Evolutionary conservation across 2,888 invertebrate species (phyloP).

Genomic region (Lasioglossum calceatum): DNA sequence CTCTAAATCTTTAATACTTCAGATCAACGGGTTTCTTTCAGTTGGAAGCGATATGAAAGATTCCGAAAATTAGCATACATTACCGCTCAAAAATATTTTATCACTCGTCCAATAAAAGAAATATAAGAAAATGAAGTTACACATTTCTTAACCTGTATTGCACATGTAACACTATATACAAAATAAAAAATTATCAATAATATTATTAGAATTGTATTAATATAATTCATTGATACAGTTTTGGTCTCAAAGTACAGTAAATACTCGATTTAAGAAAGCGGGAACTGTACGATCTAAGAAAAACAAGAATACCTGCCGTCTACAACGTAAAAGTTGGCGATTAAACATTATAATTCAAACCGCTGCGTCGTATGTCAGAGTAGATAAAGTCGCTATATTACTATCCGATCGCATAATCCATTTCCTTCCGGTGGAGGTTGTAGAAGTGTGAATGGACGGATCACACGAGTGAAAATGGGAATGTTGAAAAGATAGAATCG

Average conservation of each 20-base stretch:
- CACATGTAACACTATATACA: background rate
- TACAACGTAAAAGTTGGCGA: too few relatives aligned
- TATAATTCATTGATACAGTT: too few relatives aligned
- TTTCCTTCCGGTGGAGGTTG: background rate
- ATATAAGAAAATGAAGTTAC: background rate
- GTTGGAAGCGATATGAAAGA: background rate
- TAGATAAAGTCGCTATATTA: too few relatives aligned
- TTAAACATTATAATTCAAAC: too few relatives aligned
- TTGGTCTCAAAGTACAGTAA: too few relatives aligned
- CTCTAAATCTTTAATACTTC: constrained; percentile 1
- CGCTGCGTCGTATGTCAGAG: too few relatives aligned
- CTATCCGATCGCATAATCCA: background rate
- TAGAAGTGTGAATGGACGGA: background rate
- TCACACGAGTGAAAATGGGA: background rate
- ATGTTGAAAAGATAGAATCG: background rate
- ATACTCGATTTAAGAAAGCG: too few relatives aligned
- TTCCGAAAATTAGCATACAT: background rate
- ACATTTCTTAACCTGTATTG: background rate
- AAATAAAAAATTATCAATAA: too few relatives aligned
- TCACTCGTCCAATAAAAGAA: background rate
- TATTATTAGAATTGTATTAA: too few relatives aligned
- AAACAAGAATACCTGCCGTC: too few relatives aligned
- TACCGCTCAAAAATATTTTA: background rate
- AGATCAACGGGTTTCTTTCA: constrained; percentile 10
- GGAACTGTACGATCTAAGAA: too few relatives aligned